Conservation (phyloP, 2,797 vertebrate genomes). For the Geotrypetes seraphini region DNA sequence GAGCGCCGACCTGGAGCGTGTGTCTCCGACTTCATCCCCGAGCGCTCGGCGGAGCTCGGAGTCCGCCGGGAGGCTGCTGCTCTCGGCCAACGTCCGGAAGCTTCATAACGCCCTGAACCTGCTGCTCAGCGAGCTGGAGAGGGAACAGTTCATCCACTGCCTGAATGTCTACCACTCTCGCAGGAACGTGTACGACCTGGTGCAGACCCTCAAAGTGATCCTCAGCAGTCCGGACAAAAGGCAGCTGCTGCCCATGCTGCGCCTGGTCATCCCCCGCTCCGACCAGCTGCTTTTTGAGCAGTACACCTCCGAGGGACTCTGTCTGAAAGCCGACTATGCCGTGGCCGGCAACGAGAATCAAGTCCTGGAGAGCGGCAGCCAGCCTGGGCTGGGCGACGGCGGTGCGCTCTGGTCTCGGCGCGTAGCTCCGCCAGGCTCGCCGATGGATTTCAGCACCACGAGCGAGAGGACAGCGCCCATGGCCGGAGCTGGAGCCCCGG, state of each 20-base stretch:
- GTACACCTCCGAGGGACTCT: constrained; percentile 89
- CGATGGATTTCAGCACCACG: background rate
- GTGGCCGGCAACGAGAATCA: constrained; percentile 36
- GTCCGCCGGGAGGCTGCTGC: constrained; percentile 62
- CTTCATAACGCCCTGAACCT: constrained; percentile 86
- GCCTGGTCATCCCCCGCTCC: constrained; percentile 86
- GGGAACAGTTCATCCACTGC: constrained; percentile 93
- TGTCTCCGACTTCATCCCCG: constrained; percentile 37
- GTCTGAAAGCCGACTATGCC: constrained; percentile 62
- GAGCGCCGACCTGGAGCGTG: constrained; percentile 76
- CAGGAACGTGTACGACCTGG: constrained; percentile 92
- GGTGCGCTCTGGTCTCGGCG: constrained; percentile 26
- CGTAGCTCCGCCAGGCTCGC: constrained; percentile 14
- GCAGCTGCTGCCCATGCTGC: constrained; percentile 87
- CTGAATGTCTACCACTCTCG: constrained; percentile 91
- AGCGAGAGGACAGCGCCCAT: constrained; percentile 37
- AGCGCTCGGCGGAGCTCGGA: constrained; percentile 23
- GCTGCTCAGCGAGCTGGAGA: constrained; percentile 80
- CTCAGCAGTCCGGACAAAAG: constrained; percentile 82
- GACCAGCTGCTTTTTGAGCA: constrained; percentile 96
- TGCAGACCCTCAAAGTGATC: constrained; percentile 84
- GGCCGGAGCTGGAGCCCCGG: background rate
- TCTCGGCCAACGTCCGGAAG: constrained; percentile 86
- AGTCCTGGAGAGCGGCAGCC: constrained; percentile 21
- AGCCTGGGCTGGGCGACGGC: constrained; percentile 10